phyloP scores from a whole-genome alignment of 1,140 invertebrate species.

The Drosophila murphyi region DNA sequence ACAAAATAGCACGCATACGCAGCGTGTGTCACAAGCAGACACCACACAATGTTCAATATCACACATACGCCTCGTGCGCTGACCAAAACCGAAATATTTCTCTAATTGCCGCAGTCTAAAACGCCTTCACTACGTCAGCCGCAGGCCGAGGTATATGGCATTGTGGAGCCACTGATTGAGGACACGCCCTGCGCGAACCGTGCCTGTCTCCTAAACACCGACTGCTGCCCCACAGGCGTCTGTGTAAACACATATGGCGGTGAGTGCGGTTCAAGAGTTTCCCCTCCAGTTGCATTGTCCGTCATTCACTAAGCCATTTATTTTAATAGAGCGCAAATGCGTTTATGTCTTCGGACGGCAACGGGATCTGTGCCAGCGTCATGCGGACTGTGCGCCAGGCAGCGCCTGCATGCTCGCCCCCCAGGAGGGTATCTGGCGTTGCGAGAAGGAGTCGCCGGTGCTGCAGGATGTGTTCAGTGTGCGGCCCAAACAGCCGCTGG shows the following conservation, averaged over 20 bases:
- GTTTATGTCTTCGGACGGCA: constrained; percentile 90
- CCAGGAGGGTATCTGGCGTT: constrained; percentile 89
- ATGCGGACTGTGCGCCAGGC: constrained; percentile 91
- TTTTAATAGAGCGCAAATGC: constrained; percentile 87
- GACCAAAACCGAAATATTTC: not conserved
- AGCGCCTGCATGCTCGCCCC: constrained; percentile 88
- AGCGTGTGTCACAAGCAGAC: not conserved
- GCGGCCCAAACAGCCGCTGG: constrained; percentile 89
- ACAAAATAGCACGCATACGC: constrained; percentile 37
- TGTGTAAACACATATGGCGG: constrained; percentile 90
- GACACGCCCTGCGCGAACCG: constrained; percentile 88
- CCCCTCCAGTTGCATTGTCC: not conserved
- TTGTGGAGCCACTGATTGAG: constrained; percentile 85
- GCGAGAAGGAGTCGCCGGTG: constrained; percentile 85
- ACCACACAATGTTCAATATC: not conserved
- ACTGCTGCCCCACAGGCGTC: constrained; percentile 90
- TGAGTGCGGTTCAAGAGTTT: constrained; percentile 81
- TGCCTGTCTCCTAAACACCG: constrained; percentile 89
- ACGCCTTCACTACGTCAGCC: constrained; percentile 47
- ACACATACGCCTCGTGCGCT: constrained; percentile 2
- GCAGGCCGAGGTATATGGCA: constrained; percentile 83
- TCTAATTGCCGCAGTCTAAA: constrained; percentile 56
- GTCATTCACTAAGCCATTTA: not conserved
- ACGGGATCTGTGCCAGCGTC: constrained; percentile 90
- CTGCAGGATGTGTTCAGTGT: constrained; percentile 58